These are phyloP conservation scores for Synanthedon tipuliformis DNA, from an alignment of 2,888 invertebrate genomes.

Conservation along the genomic window DNA sequence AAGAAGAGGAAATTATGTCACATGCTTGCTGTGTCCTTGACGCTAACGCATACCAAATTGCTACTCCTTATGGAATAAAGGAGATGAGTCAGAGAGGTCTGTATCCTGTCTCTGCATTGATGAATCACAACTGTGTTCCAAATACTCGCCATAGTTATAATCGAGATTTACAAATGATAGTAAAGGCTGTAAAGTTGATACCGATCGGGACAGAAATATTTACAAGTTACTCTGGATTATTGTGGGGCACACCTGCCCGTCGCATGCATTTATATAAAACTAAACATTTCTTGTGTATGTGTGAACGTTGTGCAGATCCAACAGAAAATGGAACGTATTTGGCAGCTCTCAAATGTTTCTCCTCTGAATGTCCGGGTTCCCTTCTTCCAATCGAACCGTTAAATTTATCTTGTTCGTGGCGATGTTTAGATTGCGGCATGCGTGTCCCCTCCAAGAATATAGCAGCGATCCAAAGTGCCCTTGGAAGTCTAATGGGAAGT, in stretches of 20 bases:
- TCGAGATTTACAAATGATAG: constrained; percentile 65
- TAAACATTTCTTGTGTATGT: constrained; percentile 77
- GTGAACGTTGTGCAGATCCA: constrained; percentile 75
- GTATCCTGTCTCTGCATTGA: constrained; percentile 75
- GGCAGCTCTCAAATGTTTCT: constrained; percentile 70
- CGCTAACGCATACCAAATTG: constrained; percentile 77
- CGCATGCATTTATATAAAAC: constrained; percentile 72
- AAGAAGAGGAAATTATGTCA: constrained; percentile 71
- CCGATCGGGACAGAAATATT: constrained; percentile 73
- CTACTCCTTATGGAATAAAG: constrained; percentile 48
- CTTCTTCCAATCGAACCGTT: constrained; percentile 71
- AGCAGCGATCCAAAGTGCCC: constrained; percentile 52
- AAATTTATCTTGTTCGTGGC: constrained; percentile 66
- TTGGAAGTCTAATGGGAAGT: constrained; percentile 67
- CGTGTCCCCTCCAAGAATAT: constrained; percentile 63
- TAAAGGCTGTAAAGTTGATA: constrained; percentile 72
- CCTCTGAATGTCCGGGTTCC: constrained; percentile 60
- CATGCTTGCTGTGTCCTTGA: constrained; percentile 72
- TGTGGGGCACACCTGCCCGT: constrained; percentile 77
- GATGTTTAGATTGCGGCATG: constrained; percentile 67
- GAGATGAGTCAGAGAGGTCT: constrained; percentile 71
- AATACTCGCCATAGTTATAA: constrained; percentile 76
- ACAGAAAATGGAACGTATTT: constrained; percentile 73
- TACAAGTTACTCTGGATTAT: constrained; percentile 73
- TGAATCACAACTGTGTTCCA: constrained; percentile 78